Conservation (phyloP, 1,140 invertebrate genomes). For the Lycorma delicatula region DNA sequence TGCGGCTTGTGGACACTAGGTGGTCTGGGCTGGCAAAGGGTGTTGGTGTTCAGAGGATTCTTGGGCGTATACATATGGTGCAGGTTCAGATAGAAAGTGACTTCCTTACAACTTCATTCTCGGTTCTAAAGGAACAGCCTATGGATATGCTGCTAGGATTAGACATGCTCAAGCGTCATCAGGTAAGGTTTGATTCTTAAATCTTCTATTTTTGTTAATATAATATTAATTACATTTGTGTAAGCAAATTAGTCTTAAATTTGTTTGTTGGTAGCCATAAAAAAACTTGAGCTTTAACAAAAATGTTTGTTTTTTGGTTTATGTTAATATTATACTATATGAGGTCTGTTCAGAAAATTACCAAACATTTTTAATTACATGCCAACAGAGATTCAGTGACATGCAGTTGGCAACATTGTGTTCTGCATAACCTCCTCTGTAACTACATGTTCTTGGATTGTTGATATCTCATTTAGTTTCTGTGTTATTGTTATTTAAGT, state of each 20-base stretch:
- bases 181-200: conserved; percentile 43
- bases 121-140: conserved; percentile 92
- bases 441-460: too few relatives aligned
- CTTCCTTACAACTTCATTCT: conserved; percentile 92
- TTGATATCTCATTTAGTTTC: too few relatives aligned
- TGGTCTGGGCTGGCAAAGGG: conserved; percentile 91
- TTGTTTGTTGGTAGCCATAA: background rate
- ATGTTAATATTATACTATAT: background rate
- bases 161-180: conserved; percentile 95
- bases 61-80: conserved; percentile 93
- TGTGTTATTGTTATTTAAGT: too few relatives aligned
- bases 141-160: conserved; percentile 98
- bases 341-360: background rate
- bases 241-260: background rate
- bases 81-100: conserved; percentile 93
- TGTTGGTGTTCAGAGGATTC: conserved; percentile 92
- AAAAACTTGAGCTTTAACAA: background rate
- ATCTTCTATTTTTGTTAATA: background rate
- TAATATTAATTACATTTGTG: too few relatives aligned
- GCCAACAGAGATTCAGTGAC: background rate
- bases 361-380: background rate
- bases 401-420: too few relatives aligned
- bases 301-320: background rate
- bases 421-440: too few relatives aligned
- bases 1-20: conserved; percentile 85